These are phyloP conservation scores for Vannuccia rotundouncinata DNA, from an alignment of 2,888 invertebrate species.

Conservation along the genomic window DNA sequence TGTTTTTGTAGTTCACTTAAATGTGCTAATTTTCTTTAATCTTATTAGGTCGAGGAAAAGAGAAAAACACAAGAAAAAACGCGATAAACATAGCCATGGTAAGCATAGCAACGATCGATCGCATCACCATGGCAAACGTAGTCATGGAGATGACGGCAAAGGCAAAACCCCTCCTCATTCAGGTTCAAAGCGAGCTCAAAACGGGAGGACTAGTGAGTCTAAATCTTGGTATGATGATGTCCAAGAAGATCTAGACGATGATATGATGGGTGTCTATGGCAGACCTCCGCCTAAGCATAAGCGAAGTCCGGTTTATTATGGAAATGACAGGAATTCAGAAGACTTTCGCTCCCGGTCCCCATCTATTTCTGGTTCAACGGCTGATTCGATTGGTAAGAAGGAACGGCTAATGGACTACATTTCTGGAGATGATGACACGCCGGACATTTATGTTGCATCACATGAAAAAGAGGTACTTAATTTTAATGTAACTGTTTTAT, in stretches of 20 bases:
- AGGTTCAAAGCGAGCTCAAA: background rate
- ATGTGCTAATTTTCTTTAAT: too few species aligned
- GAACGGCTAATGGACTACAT: background rate
- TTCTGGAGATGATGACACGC: background rate
- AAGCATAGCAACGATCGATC: constrained; percentile 2
- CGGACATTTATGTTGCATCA: background rate
- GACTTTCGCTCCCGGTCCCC: background rate
- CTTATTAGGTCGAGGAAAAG: background rate
- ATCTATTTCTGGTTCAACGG: background rate
- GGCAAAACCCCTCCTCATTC: background rate
- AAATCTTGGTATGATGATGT: background rate
- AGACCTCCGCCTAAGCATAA: background rate
- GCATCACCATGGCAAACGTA: background rate
- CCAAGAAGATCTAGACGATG: background rate
- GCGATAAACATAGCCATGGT: background rate
- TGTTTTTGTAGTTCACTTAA: too few species aligned
- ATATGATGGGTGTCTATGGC: constrained; percentile 13
- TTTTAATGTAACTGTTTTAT: background rate
- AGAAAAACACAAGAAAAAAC: constrained; percentile 11
- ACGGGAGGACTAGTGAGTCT: background rate
- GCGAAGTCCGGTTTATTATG: constrained; percentile 11
- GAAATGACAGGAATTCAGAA: background rate
- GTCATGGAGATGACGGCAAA: background rate
- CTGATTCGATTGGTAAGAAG: background rate
- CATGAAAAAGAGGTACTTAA: background rate